Conservation (phyloP, 2,113 vertebrate species). For the Serinus canaria region DNA sequence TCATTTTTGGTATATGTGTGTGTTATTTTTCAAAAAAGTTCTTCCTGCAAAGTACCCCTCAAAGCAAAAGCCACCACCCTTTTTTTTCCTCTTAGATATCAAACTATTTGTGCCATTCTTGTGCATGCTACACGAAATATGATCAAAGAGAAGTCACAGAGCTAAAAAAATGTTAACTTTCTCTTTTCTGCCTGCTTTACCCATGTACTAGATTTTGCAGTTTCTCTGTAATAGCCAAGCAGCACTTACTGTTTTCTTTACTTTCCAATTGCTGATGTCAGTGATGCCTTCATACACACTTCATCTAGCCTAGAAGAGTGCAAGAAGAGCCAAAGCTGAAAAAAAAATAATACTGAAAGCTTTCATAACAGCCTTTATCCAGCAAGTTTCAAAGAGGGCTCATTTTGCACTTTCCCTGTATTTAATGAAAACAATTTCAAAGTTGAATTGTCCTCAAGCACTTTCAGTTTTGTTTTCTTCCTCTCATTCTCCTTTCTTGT, state of each 20-base stretch:
- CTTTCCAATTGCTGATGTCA: not conserved
- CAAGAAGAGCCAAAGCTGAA: not conserved
- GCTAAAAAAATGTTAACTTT: not conserved
- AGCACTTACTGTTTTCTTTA: conserved; percentile 1
- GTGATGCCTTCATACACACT: not conserved
- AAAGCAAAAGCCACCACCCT: not conserved
- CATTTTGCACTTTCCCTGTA: not conserved
- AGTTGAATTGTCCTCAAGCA: conserved; percentile 6
- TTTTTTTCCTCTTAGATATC: not conserved
- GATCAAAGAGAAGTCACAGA: not conserved
- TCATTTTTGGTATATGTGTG: not conserved
- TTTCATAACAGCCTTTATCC: not conserved
- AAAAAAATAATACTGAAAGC: not conserved
- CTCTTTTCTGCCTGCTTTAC: not conserved
- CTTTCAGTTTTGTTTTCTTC: conserved; percentile 14
- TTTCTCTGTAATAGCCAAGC: not conserved
- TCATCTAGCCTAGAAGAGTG: not conserved
- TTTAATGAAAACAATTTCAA: not conserved
- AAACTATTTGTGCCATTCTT: not conserved
- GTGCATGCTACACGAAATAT: not conserved
- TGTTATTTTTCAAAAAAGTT: not conserved
- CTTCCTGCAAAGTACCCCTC: not conserved
- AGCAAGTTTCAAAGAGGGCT: not conserved
- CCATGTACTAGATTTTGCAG: not conserved
- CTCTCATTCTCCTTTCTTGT: not conserved